Conservation (phyloP, 2,797 vertebrate species). For the Falco columbarius region DNA sequence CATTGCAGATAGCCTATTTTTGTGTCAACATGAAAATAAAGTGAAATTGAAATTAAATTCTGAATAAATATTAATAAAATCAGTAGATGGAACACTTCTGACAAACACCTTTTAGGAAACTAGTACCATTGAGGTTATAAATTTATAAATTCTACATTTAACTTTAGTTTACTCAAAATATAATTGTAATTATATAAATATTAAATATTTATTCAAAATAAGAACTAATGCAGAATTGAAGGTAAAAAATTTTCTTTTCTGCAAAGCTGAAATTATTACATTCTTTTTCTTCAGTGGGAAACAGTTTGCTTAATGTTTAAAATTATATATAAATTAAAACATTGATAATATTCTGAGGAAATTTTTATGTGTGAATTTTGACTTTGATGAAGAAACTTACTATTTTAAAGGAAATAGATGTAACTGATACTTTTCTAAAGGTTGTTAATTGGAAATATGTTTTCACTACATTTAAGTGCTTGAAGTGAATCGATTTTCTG, state of each 20-base stretch:
- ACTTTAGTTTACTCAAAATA: background rate
- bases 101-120: background rate
- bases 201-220: background rate
- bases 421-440: background rate
- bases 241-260: background rate
- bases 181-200: background rate
- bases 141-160: background rate
- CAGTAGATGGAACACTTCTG: background rate
- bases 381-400: background rate
- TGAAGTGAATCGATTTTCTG: background rate
- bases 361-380: background rate
- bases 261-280: background rate
- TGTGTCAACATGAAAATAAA: background rate
- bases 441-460: background rate
- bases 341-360: background rate
- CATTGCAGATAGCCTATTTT: background rate
- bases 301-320: background rate
- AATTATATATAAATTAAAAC: background rate
- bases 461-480: background rate
- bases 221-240: constrained; percentile 10
- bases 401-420: background rate
- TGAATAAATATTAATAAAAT: background rate
- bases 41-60: background rate
- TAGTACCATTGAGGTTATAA: background rate
- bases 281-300: background rate